Percentiles rank a stretch among this genome's conserved stretches.
phyloP scores from a whole-genome alignment of 1,140 invertebrate genomes.

The Magallana ariakensis region DNA sequence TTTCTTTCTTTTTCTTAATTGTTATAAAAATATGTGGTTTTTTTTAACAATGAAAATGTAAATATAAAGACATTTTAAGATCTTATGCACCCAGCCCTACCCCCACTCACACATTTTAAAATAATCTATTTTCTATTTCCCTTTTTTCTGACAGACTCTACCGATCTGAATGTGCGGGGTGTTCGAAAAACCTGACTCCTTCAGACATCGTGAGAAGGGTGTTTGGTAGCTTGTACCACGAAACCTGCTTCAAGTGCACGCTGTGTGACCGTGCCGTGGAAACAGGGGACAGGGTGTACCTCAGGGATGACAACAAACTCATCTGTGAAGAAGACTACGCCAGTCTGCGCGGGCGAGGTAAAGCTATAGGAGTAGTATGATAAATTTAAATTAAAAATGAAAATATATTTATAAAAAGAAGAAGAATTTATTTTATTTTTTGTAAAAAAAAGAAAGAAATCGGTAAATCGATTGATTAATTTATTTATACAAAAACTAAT shows the following conservation, averaged over 20 bases:
- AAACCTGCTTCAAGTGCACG: conserved; percentile 73
- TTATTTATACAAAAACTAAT: too few species aligned
- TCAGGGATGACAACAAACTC: conserved; percentile 74
- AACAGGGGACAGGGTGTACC: conserved; percentile 77
- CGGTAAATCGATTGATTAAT: too few species aligned
- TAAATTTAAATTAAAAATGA: background rate
- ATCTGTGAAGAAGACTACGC: conserved; percentile 75
- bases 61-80: too few species aligned
- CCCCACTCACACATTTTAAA: too few species aligned
- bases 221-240: conserved; percentile 75
- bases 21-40: too few species aligned
- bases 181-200: conserved; percentile 67
- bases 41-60: too few species aligned
- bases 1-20: too few species aligned
- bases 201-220: conserved; percentile 72
- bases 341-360: conserved; percentile 36
- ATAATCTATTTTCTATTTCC: too few species aligned
- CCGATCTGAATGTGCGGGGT: conserved; percentile 73
- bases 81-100: too few species aligned
- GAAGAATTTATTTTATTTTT: too few species aligned
- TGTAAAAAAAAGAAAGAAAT: too few species aligned
- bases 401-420: background rate
- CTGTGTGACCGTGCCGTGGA: conserved; percentile 67
- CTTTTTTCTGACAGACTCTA: conserved; percentile 63
- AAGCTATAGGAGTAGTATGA: background rate